Base-by-base conservation (phyloP, 2,888 invertebrate genomes). In the Stenotaenia linearis region DNA sequence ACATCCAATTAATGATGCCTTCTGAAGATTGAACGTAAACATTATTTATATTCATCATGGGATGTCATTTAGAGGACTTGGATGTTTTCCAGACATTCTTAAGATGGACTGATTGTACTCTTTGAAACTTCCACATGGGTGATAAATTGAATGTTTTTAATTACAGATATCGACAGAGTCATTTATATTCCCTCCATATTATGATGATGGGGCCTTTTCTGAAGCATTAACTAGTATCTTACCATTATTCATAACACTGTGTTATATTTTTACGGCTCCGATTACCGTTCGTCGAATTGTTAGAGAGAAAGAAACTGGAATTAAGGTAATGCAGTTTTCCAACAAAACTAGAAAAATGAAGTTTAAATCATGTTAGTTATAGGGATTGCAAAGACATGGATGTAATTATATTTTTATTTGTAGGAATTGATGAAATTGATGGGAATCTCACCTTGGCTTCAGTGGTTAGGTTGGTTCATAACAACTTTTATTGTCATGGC, bases 361-460 rank as follows among this genome's bases (percentile, higher is more conserved):
- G n/a, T n/a, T n/a, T n/a, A n/a, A n/a, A n/a, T n/a, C n/a, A n/a
- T n/a, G n/a, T n/a, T n/a, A n/a, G n/a, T n/a, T n/a, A n/a, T n/a
- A n/a, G n/a, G n/a, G n/a, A n/a, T n/a, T n/a, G n/a, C n/a, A n/a
- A n/a, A n/a, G n/a, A n/a, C n/a, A n/a, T n/a, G n/a, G n/a, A n/a
- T n/a, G n/a, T n/a, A n/a, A n/a, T n/a, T n/a, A n/a, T 32, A 32
- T 32, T 32, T 32, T 15, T 40, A 12, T 40, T 40, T 40, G 2
- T 40, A 77, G 77, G 77, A 77, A 35, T 40, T 77, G 7, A 77
- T 77, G 77, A 77, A 77, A 40, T 25, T 77, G 18, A 77, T 77
- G 77, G 77, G 77, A 15, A 30, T 77, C 37, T 5, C 37, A 35
- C 5, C 35, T 4, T 77, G 77, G 77, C 5, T 77, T 37, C 77